Evolutionary conservation across 2,113 vertebrate species (phyloP).

Genomic region (Origma solitaria): DNA sequence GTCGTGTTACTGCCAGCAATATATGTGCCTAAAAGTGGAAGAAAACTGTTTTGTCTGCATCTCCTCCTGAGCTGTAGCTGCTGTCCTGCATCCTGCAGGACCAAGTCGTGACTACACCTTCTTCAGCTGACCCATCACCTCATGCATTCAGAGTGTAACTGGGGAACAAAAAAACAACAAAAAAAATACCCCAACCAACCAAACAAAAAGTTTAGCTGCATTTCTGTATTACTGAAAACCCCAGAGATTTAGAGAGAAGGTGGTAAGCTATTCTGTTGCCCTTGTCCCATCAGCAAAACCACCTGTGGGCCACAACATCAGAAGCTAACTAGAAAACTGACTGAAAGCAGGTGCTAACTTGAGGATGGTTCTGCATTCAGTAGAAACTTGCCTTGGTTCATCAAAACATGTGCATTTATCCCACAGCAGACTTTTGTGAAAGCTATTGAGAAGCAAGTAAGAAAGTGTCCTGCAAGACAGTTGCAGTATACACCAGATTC

Average conservation of each 20-base stretch:
- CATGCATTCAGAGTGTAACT: background rate
- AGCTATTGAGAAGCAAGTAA: background rate
- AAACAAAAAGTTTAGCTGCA: background rate
- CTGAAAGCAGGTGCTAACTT: background rate
- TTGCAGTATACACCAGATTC: background rate
- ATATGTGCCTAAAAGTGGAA: background rate
- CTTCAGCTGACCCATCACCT: background rate
- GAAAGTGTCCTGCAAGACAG: background rate
- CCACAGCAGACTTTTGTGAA: background rate
- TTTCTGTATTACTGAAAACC: background rate
- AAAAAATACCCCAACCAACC: accelerated
- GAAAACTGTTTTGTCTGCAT: background rate
- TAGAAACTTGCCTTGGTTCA: background rate
- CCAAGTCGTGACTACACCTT: background rate
- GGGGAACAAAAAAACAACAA: too few relatives aligned
- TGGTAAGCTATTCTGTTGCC: background rate
- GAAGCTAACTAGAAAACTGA: background rate
- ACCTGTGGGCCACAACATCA: too few relatives aligned
- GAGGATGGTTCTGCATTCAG: background rate
- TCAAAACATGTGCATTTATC: background rate
- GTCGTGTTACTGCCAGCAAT: background rate
- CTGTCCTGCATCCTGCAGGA: background rate
- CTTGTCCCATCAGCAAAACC: background rate
- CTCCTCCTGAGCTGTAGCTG: background rate
- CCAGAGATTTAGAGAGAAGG: background rate